A percentile compares a stretch with the other conserved stretches of the same genome.
Conservation (phyloP, 2,888 invertebrate species). For the Caenorhabditis virilis region DNA sequence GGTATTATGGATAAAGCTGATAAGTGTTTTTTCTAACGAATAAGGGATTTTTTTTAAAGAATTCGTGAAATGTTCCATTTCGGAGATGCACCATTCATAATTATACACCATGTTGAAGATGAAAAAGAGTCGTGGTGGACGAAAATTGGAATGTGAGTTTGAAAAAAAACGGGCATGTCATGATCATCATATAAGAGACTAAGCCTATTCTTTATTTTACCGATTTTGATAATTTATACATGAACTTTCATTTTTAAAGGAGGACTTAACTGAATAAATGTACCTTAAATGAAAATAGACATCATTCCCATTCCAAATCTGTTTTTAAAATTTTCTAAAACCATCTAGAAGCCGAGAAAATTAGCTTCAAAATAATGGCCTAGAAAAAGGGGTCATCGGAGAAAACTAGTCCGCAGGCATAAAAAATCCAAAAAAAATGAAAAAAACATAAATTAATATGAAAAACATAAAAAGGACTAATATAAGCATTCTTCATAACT, state of each 20-base stretch:
- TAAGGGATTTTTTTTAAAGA: neutral
- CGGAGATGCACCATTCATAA: slow-evolving; percentile 23
- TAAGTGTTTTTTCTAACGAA: neutral
- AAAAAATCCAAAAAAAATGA: no score
- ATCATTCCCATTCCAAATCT: no score
- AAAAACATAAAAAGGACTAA: no score
- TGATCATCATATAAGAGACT: no score
- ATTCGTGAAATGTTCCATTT: slow-evolving; percentile 10
- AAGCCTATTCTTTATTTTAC: neutral
- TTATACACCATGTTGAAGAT: slow-evolving; percentile 17
- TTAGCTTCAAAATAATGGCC: no score
- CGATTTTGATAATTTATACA: neutral
- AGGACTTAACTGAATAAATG: neutral
- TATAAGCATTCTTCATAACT: no score
- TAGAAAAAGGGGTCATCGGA: no score
- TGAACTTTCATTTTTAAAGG: neutral
- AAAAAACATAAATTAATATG: no score
- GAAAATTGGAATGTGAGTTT: slow-evolving; percentile 24
- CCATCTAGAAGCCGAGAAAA: no score
- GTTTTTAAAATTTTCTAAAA: no score
- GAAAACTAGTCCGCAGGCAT: no score
- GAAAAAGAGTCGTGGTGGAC: slow-evolving; percentile 24
- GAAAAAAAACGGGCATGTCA: neutral
- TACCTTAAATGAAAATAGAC: no score
- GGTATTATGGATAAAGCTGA: neutral